Base-by-base conservation (phyloP, 2,797 vertebrate species). In the Leptatherina wallacei region DNA sequence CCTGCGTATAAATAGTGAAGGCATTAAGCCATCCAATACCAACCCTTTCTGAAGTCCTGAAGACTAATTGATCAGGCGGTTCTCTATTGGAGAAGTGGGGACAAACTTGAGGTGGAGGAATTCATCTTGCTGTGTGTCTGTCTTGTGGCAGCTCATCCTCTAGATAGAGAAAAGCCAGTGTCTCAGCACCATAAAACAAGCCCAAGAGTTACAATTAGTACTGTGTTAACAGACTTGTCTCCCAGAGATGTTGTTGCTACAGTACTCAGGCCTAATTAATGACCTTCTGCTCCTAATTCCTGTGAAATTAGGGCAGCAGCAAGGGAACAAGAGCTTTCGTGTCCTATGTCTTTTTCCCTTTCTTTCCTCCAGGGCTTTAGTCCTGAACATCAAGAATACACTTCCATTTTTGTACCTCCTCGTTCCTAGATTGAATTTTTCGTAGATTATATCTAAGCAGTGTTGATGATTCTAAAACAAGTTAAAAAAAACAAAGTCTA, bases 251-350 rank as follows among this genome's bases (percentile, higher is more conserved):
- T 40, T 30, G 75, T 67, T 51, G 29, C 27, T 71, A 65, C 66
- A 68, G 33, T 59, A 22, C 32, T 73, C 61, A 54, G 65, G 73
- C 72, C 87, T 91, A 88, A 91, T 88, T 84, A 88, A 49, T 10
- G 55, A 85, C 86, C 84, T 80, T 74, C 73, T 88, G 85, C 85
- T 88, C 83, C 86, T 75, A 75, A 87, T 91, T 90, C 62, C 76
- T 84, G 77, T 78, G 66, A 85, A 90, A 90, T 76, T 75, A 89
- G 89, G 83, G 78, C 89, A 81, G 67, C 38, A 35, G 55, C 30
- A 54, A 56, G 13, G 55, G 60, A 76, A 88, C 79, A 79, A 77
- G 22, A 76, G 65, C 72, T 69, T 32, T 61, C 51, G 54, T 60
- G 65, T 73, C 65, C 64, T 80, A 79, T 83, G 57, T 79, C 59